phyloP scores from a whole-genome alignment of 2,113 vertebrate species.

The Anhinga anhinga region DNA sequence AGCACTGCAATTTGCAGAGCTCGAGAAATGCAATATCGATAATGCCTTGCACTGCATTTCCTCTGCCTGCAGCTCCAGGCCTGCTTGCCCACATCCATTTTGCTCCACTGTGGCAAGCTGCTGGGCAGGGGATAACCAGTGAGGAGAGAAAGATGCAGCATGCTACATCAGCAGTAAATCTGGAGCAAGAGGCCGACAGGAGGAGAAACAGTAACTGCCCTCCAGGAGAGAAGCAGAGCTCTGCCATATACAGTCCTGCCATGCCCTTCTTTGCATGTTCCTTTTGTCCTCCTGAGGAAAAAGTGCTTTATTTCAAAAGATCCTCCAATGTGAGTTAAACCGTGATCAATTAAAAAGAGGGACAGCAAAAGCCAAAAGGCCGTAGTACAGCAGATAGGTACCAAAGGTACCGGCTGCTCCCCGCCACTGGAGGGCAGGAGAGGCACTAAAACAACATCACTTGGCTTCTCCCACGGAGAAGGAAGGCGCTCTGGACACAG shows the following conservation, averaged over 20 bases:
- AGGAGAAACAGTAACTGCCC: background rate
- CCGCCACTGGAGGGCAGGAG: background rate
- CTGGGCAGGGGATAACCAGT: background rate
- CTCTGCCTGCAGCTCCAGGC: background rate
- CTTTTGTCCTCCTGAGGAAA: background rate
- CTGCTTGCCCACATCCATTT: background rate
- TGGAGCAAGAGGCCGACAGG: background rate
- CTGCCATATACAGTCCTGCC: background rate
- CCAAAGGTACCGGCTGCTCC: background rate
- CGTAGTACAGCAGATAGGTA: fast-evolving
- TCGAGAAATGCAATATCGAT: background rate
- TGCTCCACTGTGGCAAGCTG: background rate
- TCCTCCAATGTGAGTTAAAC: background rate
- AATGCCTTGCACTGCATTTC: background rate
- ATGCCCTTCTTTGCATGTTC: fast-evolving
- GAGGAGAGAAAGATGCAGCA: background rate
- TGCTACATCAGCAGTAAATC: background rate
- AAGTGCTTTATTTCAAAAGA: background rate
- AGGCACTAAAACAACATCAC: background rate
- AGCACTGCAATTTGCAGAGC: background rate
- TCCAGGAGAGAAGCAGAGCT: background rate
- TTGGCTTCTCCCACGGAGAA: background rate
- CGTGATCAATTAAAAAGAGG: background rate
- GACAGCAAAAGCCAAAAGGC: background rate
- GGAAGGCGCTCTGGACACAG: background rate